Evolutionary conservation across 2,888 invertebrate species (phyloP), one percentile per base, ranked within the genome.

Genomic region (Morpho helenor): DNA sequence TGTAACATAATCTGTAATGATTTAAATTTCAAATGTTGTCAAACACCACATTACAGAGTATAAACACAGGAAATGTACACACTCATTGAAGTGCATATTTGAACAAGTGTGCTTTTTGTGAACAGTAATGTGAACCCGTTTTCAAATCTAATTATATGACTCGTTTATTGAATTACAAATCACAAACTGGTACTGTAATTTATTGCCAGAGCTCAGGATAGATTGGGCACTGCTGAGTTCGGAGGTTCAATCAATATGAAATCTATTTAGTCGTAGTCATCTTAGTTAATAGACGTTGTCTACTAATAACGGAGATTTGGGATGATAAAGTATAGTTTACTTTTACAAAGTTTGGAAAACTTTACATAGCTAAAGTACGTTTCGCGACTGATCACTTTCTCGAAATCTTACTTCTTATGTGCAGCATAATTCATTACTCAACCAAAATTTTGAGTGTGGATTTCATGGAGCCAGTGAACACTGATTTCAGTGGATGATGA

Each of bases 131-230:
- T 56, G 44, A 53, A 43, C 45, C 49, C 39, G 56, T 54, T 62
- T 48, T 59, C 48, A 54, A 49, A 59, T 54, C 51, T 43, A 57
- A 59, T 56, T 62, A 56, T 56, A 52, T 56, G 50, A 56, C 56
- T 59, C 48, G 62, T 52, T 59, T 56, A 57, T 62, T 62, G 60
- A 62, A 62, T 62, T 52, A 57, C 60, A 60, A 57, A 60, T 60
- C 52, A 49, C 39, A 60, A 46, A 46, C 52, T 46, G 45, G 53
- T 57, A 50, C 23, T 45, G 31, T 59, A 54, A 59, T 49, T 57
- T 53, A 57, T 52, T 44, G 42, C 51, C 45, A 7, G 51, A 23
- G 10, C 43, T 41, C 54, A 56, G 50, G 50, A 59, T 62, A 52
- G 57, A 62, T 60, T 50, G 51, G 16, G 41, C 52, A 47, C 7